These are phyloP conservation scores for Machimus atricapillus DNA, from an alignment of 2,888 invertebrate species.

Conservation along the genomic window DNA sequence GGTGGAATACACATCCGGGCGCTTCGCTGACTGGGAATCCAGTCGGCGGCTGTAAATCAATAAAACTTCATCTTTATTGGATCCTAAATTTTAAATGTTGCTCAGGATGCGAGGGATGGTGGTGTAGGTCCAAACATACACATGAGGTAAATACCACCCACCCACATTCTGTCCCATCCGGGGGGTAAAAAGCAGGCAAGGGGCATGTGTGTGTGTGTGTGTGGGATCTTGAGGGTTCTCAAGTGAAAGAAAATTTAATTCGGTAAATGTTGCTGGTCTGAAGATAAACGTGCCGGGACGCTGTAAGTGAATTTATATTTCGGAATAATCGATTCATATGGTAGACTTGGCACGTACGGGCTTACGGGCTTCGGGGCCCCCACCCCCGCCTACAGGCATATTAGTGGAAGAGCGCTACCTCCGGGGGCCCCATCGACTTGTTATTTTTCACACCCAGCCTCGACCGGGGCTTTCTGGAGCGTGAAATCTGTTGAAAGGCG, in stretches of 20 bases:
- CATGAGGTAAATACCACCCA: neutral
- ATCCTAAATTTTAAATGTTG: conserved; percentile 41
- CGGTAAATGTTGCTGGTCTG: conserved; percentile 40
- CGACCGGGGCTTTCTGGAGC: neutral
- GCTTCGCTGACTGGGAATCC: neutral
- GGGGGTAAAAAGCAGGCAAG: neutral
- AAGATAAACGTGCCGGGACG: conserved; percentile 35
- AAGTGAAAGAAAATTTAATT: conserved; percentile 44
- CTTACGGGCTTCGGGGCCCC: neutral
- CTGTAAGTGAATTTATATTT: conserved; percentile 43
- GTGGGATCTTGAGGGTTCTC: conserved; percentile 26
- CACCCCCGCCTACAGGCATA: neutral
- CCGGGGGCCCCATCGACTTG: neutral
- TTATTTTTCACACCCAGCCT: neutral
- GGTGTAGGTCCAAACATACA: neutral
- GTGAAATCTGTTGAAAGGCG: conserved; percentile 2
- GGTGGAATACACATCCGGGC: neutral
- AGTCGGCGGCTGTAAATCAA: conserved; percentile 37
- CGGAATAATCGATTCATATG: conserved; percentile 45
- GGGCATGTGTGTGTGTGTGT: neutral
- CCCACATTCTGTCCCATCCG: neutral
- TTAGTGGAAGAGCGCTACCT: neutral
- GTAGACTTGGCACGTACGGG: conserved; percentile 40
- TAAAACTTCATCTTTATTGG: conserved; percentile 41
- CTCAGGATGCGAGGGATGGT: neutral